Base-by-base conservation (phyloP, 92 coral and sea anemone species). In the Muricea muricata region DNA sequence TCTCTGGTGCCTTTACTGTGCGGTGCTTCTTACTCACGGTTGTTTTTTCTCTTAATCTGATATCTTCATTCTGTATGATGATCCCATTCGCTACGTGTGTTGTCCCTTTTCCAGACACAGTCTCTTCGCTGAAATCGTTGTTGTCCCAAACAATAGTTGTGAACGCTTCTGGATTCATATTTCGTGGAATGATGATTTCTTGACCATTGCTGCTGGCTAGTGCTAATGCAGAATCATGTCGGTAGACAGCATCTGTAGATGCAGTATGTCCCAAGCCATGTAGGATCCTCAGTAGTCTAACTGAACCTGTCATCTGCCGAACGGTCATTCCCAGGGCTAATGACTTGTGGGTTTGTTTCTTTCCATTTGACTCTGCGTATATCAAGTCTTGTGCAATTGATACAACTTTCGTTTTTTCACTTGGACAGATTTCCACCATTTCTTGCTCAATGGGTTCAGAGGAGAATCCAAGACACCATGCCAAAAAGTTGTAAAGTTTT, bases 181-280 rank as follows among this genome's bases (percentile, higher is more conserved):
- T 61, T 61, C 70, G n/a, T 61, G 70, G 70, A 14, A 61, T 61
- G 32, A 11, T 31, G 70, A 61, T 11, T 61, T 61, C 70, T 61
- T 61, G 70, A 31, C 70, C 37, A 3, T 14, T 61, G 70, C 32
- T 61, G n/a, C 3, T 61, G 37, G 70, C 70, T 14, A 61, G 14
- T 4, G 70, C 70, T 61, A 61, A 31, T 5, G 70, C 70, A n/a
- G 70, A n/a, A 61, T 61, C 70, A 61, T 61, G n/a, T 61, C 70
- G 70, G 70, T 61, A 61, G 32, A 61, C 70, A 61, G 70, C 24
- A 61, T 2, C 3, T 11, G 70, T 17, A 2, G 70, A 61, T 14
- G 70, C 30, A 5, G 6, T 61, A 11, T 61, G 3, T 2, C 32
- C 70, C 32, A 61, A 61, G 25, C 70, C 70, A 11, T 61, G 70